Conservation (phyloP, 2,113 vertebrate genomes). For the Mandrillus leucophaeus region DNA sequence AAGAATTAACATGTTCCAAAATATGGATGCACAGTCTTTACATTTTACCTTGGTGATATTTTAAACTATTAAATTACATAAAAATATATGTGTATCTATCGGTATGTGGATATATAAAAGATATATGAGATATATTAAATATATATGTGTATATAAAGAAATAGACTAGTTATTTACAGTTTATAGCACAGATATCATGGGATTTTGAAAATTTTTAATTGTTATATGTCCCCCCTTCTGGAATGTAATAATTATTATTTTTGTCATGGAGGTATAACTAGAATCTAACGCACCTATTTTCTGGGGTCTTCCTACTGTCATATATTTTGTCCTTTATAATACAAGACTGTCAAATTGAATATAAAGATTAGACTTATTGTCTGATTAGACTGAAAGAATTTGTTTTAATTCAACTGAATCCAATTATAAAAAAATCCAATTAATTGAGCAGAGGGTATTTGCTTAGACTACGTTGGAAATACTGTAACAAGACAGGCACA, state of each 20-base stretch:
- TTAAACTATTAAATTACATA: neutral
- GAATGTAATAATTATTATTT: neutral
- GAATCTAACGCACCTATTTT: neutral
- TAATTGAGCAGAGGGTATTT: neutral
- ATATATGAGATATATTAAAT: too few relatives aligned
- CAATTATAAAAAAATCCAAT: neutral
- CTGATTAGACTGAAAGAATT: neutral
- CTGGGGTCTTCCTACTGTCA: neutral
- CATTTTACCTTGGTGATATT: neutral
- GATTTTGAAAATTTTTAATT: neutral
- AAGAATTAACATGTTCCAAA: neutral
- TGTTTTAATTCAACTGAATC: neutral
- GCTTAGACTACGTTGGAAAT: neutral
- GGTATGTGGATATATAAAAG: too few relatives aligned
- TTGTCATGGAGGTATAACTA: neutral
- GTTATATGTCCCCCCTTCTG: neutral
- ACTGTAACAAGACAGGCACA: neutral
- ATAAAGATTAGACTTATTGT: neutral
- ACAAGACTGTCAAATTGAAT: neutral
- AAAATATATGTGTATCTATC: too few relatives aligned
- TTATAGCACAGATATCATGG: neutral
- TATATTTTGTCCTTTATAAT: neutral
- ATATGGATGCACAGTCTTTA: neutral
- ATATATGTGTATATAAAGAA: neutral
- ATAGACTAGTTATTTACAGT: neutral